Conservation (phyloP, 1,140 invertebrate species). For the Drosophila repleta region DNA sequence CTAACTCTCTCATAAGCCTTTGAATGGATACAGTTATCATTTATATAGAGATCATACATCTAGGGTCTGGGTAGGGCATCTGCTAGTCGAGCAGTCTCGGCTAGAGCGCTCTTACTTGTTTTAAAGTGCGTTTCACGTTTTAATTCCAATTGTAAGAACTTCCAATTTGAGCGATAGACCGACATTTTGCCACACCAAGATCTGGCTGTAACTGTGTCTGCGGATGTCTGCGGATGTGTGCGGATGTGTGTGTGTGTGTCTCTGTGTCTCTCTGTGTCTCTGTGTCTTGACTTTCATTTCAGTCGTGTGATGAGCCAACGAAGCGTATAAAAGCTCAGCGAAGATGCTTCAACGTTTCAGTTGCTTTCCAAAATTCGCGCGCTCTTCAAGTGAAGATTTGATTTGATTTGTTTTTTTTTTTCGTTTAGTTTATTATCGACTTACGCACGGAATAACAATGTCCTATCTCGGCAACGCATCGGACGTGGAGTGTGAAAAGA, state of each 20-base stretch:
- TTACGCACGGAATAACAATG: constrained; percentile 43
- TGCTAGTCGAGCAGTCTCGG: neutral
- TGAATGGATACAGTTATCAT: no score
- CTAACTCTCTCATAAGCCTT: no score
- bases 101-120: neutral
- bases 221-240: constrained; percentile 27
- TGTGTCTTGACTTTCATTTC: constrained; percentile 65
- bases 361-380: constrained; percentile 72
- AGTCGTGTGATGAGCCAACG: constrained; percentile 39
- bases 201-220: constrained; percentile 6
- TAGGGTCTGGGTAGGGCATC: neutral
- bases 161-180: constrained; percentile 68
- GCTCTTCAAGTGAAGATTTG: constrained; percentile 19
- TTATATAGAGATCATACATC: no score
- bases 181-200: constrained; percentile 59
- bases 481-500: constrained; percentile 82
- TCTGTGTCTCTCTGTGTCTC: no score
- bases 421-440: neutral
- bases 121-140: constrained; percentile 40
- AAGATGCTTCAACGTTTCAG: constrained; percentile 65
- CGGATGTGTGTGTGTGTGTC: constrained; percentile 17
- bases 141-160: constrained; percentile 68
- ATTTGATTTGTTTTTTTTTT: constrained; percentile 14
- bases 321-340: constrained; percentile 68
- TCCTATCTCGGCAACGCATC: constrained; percentile 82